Evolutionary conservation across 2,888 invertebrate species (phyloP).

Genomic region (Dicycla oo): DNA sequence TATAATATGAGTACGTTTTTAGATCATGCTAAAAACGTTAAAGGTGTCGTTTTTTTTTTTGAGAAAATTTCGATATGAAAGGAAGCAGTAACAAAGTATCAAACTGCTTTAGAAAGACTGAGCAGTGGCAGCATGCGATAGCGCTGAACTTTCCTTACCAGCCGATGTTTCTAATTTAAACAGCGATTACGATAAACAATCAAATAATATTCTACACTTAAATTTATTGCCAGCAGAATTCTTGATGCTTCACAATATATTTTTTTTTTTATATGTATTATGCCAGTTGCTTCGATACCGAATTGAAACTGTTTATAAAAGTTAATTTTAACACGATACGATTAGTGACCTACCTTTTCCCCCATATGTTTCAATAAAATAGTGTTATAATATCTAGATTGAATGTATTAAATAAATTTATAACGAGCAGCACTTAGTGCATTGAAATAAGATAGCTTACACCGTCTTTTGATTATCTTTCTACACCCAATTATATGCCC

Average conservation of each 20-base stretch:
- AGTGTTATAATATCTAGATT: neutral
- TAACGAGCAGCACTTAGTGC: neutral
- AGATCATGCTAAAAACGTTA: too few relatives aligned
- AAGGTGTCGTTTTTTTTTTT: conserved; percentile 9
- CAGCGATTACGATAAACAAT: conserved; percentile 51
- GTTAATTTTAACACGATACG: neutral
- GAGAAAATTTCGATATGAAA: conserved; percentile 54
- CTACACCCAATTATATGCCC: neutral
- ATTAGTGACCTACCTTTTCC: neutral
- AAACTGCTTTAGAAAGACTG: conserved; percentile 72
- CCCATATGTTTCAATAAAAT: neutral
- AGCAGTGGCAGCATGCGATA: conserved; percentile 74
- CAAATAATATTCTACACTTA: conserved; percentile 47
- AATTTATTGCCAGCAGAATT: conserved; percentile 32
- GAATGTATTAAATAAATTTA: neutral
- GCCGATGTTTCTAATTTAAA: conserved; percentile 42
- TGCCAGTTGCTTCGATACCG: conserved; percentile 52
- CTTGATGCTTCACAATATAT: conserved; percentile 6
- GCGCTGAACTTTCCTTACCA: conserved; percentile 55
- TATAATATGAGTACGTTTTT: too few relatives aligned
- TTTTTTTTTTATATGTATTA: conserved; percentile 7
- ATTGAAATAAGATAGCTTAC: neutral
- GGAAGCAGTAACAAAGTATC: conserved; percentile 55
- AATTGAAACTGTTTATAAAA: conserved; percentile 8
- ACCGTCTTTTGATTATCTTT: neutral